Base-by-base conservation (phyloP, 2,888 invertebrate species). In the Phengaris alcon region DNA sequence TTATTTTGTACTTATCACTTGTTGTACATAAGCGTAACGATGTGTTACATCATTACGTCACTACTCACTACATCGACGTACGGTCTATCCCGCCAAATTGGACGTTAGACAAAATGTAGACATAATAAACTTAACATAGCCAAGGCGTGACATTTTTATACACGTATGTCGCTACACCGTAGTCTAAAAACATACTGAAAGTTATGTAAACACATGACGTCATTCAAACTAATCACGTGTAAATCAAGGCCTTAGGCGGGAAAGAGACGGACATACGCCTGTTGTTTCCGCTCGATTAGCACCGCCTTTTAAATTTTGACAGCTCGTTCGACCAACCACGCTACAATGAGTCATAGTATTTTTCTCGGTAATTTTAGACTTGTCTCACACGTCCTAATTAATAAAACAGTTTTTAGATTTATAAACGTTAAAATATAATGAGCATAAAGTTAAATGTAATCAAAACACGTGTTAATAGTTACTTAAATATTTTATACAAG, bases 291-390 rank as follows among this genome's bases (percentile, higher is more conserved):
- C 86, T 86, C 84, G 82, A 88, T 89, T 87, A 88, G 86, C 84
- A 84, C 83, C 87, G 87, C 88, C 90, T 88, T 87, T 86, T 82
- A 84, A 89, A 88, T 86, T 90, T 91, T 91, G 90, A 90, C 89
- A 90, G 85, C 81, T 85, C 79, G 77, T 80, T 82, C 82, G 6
- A 79, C 90, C 89, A 90, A 91, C 90, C 87, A 85, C 74, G 83
- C 81, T 80, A 78, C 80, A 80, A 81, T 82, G 75, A 75, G 55
- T 64, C 64, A 64, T 64, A 13, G 35, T 44, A 10, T 8, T 52
- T 52, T 44, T 64, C 64, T 64, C 64, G 12, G 64, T 64, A 64
- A 64, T 64, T 64, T 64, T 44, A 44, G 35, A 35, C 8, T 52
- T 52, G 35, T 64, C 8, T 52, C 8, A 52, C 52, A 35, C 35